Conservation (phyloP, 2,888 invertebrate genomes). For the Nephrocerus scutellatus region DNA sequence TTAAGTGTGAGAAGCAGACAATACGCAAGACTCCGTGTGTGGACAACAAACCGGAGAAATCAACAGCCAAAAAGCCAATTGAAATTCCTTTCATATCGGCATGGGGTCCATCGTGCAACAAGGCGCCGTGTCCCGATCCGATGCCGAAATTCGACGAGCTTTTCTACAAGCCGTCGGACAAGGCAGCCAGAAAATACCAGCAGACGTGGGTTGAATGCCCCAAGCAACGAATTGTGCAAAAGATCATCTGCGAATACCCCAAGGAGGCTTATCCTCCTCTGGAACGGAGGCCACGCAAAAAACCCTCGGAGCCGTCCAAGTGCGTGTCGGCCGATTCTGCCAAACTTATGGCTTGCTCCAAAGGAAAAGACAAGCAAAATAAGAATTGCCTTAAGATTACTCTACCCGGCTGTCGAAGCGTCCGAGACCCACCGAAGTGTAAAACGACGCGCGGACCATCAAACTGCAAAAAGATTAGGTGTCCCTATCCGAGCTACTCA, state of each 20-base stretch:
- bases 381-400: constrained; percentile 22
- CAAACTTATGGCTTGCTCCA: no score
- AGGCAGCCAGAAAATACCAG: constrained; percentile 35
- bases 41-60: no score
- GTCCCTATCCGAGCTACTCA: constrained; percentile 29
- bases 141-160: constrained; percentile 35
- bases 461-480: constrained; percentile 17
- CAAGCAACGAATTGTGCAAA: constrained; percentile 25
- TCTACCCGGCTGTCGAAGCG: constrained; percentile 25
- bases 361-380: constrained; percentile 12
- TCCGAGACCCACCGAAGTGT: constrained; percentile 17
- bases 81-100: no score
- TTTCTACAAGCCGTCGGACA: constrained; percentile 36
- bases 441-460: rapidly evolving
- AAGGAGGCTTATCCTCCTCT: constrained; percentile 12
- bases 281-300: constrained; percentile 2
- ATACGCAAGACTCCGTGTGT: no score
- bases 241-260: constrained; percentile 27
- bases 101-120: no score
- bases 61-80: no score
- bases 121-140: constrained; percentile 23
- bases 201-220: constrained; percentile 43
- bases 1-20: no score
- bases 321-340: no score
- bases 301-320: no score